Conservation (phyloP, 2,797 vertebrate genomes). For the Clarias pachynema region DNA sequence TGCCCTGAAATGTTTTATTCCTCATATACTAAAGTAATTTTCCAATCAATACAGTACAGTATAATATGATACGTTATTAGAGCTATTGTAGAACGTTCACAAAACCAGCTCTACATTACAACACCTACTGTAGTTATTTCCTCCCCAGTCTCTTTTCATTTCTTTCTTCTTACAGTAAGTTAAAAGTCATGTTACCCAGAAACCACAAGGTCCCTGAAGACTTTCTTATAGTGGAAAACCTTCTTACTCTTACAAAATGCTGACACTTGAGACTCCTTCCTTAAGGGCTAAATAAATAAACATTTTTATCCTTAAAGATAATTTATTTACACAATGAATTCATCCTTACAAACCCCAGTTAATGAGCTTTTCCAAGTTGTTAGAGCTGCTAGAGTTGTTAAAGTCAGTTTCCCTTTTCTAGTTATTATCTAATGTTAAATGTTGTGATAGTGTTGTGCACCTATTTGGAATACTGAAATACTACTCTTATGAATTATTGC, state of each 20-base stretch:
- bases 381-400: too few species aligned
- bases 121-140: background rate
- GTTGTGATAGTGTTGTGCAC: background rate
- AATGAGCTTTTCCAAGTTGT: background rate
- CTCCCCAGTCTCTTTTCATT: background rate
- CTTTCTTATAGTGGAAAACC: background rate
- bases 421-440: background rate
- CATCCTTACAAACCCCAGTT: too few species aligned
- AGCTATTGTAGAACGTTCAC: background rate
- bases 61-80: background rate
- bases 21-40: background rate
- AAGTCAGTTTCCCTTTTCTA: background rate
- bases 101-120: background rate
- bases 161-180: background rate
- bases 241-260: background rate
- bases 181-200: background rate
- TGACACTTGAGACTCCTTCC: background rate
- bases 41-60: background rate
- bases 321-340: background rate
- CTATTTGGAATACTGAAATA: conserved; percentile 10
- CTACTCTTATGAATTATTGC: conserved; percentile 4
- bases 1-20: background rate
- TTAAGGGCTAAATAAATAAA: background rate
- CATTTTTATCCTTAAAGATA: too few species aligned
- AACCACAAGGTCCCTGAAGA: background rate